A percentile compares a stretch with the other conserved stretches of the same genome.
Evolutionary conservation across 92 coral and sea anemone genomes (phyloP).

Genomic region (Anthopleura xanthogrammica): DNA sequence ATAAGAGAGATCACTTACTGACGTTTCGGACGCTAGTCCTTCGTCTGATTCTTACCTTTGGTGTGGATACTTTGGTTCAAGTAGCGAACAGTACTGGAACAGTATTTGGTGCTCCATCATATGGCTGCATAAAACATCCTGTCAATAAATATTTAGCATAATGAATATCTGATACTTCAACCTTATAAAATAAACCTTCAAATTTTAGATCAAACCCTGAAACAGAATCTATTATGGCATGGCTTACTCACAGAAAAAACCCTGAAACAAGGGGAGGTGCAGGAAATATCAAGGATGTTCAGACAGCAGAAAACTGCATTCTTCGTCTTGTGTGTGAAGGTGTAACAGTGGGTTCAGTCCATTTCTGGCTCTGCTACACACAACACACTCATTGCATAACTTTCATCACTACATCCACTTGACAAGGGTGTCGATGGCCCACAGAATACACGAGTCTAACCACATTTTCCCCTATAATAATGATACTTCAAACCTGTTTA

Average conservation of each 20-base stretch:
- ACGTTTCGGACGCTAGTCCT: too few species aligned
- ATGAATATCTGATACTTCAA: too few species aligned
- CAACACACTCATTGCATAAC: constrained; percentile 53
- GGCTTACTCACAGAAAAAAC: too few species aligned
- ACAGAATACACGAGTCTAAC: too few species aligned
- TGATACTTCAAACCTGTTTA: too few species aligned
- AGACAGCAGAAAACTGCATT: constrained; percentile 75
- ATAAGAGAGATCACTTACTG: too few species aligned
- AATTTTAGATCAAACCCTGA: too few species aligned
- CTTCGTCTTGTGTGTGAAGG: constrained; percentile 55
- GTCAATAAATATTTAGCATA: background rate
- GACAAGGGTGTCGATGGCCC: background rate
- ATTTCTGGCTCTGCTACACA: constrained; percentile 94
- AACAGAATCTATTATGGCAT: too few species aligned
- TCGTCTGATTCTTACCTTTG: background rate
- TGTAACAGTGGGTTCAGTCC: constrained; percentile 95
- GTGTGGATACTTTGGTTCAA: background rate
- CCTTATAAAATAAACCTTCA: too few species aligned
- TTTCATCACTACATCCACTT: constrained; percentile 67
- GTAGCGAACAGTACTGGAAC: background rate
- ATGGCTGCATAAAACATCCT: background rate
- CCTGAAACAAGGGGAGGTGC: too few species aligned
- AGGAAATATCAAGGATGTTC: constrained; percentile 24
- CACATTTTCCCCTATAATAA: too few species aligned
- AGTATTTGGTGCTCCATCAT: background rate